Base-by-base conservation (phyloP, 2,113 vertebrate genomes). In the Neolamprologus variostigma region DNA sequence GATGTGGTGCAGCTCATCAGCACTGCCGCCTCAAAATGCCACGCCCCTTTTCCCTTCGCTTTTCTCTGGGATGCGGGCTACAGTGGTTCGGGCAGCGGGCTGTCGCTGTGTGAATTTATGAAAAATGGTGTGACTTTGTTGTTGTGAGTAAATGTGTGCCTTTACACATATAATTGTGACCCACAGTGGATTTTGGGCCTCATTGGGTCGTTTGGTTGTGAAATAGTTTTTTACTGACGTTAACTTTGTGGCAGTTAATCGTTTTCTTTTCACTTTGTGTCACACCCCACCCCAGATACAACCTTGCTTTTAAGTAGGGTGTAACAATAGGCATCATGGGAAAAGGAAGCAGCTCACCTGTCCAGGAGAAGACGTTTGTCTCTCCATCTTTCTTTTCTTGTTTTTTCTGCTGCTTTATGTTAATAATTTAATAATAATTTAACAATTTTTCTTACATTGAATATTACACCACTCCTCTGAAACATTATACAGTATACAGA, bases 141-240 rank as follows among this genome's bases (percentile, higher is more conserved):
- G 1, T 57, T 57, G 21, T 5, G 0, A 57, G 54, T 14, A 31
- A 31, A 10, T 0, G 3, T 33, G 57, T 61, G 57, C 14, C 28
- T 61, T 33, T 33, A 33, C 8, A 3, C 0, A 61, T 8, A 31
- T 31, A 61, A 61, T 33, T 61, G 57, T 61, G 57, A 61, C 0
- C 28, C 57, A 33, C 28, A 1, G 57, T 61, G 28, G 8, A 61
- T 61, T 61, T 19, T 1, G 5, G 57, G 57, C 57, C 5, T 61
- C 2, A 6, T 19, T 61, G 28, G 8, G 2, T 1, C 0, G 0
- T 1, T 57, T 57, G 54, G 54, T 23, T 23, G 12, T 61, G 57
- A 61, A 61, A 33, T 14, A 1, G 28, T 10, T 33, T 59, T 57
- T 57, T 57, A 14, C 54, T 55, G 2, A 33, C 0, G 1, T 17